phyloP scores from a whole-genome alignment of 2,888 invertebrate genomes.

The Nymphalis polychloros region DNA sequence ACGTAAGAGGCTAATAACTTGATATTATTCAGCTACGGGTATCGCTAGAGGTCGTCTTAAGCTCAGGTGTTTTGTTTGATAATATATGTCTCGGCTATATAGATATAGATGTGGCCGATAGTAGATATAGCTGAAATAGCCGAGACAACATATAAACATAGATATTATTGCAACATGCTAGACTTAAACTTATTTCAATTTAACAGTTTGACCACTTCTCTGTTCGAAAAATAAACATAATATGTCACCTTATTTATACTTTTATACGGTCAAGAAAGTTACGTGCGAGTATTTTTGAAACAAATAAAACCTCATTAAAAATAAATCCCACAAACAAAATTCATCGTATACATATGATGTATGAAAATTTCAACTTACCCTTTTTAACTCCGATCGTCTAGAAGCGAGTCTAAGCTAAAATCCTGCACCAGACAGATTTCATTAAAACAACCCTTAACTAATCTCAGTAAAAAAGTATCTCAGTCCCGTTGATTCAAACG shows the following conservation, averaged over 20 bases:
- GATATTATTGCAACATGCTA: too few species aligned
- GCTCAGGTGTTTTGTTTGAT: slow-evolving; percentile 9
- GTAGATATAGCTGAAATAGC: too few species aligned
- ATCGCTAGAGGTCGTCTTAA: slow-evolving; percentile 2
- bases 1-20: slow-evolving; percentile 21
- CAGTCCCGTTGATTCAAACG: slow-evolving; percentile 22
- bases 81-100: background rate
- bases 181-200: too few species aligned
- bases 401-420: slow-evolving; percentile 2
- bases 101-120: background rate
- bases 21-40: slow-evolving; percentile 15
- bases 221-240: too few species aligned
- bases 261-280: too few species aligned
- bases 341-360: background rate
- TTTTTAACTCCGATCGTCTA: background rate
- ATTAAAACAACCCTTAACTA: slow-evolving; percentile 18
- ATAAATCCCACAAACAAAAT: too few species aligned
- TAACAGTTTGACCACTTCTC: too few species aligned
- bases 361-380: background rate
- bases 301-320: too few species aligned
- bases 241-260: too few species aligned
- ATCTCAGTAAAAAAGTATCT: slow-evolving; percentile 21
- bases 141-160: too few species aligned
- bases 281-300: too few species aligned
- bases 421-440: slow-evolving; percentile 20